Evolutionary conservation across 1,140 invertebrate species (phyloP).

Genomic region (Neodiprion virginianus): DNA sequence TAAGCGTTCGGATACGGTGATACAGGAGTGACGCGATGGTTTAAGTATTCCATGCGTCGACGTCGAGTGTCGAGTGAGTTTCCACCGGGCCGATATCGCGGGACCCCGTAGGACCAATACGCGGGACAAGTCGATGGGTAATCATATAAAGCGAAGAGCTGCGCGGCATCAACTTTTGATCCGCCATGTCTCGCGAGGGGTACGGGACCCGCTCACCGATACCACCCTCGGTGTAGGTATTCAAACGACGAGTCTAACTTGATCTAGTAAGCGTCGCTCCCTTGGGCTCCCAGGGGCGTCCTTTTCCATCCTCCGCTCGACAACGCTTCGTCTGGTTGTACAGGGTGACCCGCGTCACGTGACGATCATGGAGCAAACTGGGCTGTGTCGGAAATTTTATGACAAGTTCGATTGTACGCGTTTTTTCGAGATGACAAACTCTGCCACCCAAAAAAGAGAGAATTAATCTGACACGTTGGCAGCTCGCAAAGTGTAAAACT

Average conservation of each 20-base stretch:
- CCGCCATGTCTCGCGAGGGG: slow-evolving; percentile 38
- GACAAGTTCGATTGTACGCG: no score
- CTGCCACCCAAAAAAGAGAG: no score
- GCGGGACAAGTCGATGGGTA: slow-evolving; percentile 36
- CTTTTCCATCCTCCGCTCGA: not conserved
- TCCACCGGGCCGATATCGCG: slow-evolving; percentile 1
- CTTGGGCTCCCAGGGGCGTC: slow-evolving; percentile 47
- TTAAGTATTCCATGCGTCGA: slow-evolving; percentile 58
- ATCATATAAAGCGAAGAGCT: slow-evolving; percentile 50
- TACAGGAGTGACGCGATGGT: slow-evolving; percentile 26
- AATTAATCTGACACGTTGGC: no score
- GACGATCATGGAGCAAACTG: no score
- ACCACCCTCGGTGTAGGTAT: slow-evolving; percentile 44
- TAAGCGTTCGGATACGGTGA: slow-evolving; percentile 4
- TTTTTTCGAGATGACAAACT: no score
- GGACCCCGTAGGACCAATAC: not conserved
- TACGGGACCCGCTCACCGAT: not conserved
- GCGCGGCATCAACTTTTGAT: slow-evolving; percentile 55
- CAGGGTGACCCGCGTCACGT: not conserved
- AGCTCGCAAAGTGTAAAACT: no score
- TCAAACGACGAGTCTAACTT: slow-evolving; percentile 57
- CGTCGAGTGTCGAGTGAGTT: slow-evolving; percentile 32
- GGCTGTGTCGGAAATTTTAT: no score
- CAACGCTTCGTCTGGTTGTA: not conserved
- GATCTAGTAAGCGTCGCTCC: slow-evolving; percentile 54